These are phyloP conservation scores for Drosophila multiciliata DNA, from an alignment of 2,888 invertebrate species.

Conservation along the genomic window DNA sequence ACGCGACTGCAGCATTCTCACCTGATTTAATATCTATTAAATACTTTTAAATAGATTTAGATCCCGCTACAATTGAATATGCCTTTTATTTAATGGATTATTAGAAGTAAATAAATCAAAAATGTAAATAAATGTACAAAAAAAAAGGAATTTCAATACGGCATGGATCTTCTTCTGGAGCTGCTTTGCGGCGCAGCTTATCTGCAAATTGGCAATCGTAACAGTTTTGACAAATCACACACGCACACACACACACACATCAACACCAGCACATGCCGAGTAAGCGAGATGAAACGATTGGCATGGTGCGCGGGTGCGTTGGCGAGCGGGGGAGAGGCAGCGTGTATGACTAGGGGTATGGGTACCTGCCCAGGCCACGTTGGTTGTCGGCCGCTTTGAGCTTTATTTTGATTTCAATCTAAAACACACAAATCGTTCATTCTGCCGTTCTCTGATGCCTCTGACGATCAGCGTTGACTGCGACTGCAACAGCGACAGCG, in stretches of 20 bases:
- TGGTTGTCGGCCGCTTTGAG: slow-evolving; percentile 69
- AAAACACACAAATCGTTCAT: slow-evolving; percentile 81
- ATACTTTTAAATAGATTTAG: slow-evolving; percentile 14
- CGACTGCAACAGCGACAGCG: slow-evolving; percentile 7
- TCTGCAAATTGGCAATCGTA: slow-evolving; percentile 76
- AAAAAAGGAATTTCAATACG: slow-evolving; percentile 9
- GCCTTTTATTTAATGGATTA: slow-evolving; percentile 1
- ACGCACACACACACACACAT: slow-evolving; percentile 19
- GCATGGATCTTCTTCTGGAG: slow-evolving; percentile 29
- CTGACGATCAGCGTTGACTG: slow-evolving; percentile 41
- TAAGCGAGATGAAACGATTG: slow-evolving; percentile 53
- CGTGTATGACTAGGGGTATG: slow-evolving; percentile 4
- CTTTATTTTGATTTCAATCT: slow-evolving; percentile 81
- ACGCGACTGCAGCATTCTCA: too few species aligned
- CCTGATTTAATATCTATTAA: background rate
- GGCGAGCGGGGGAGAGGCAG: background rate
- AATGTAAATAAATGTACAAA: background rate
- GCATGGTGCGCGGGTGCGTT: background rate
- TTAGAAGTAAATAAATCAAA: slow-evolving; percentile 22
- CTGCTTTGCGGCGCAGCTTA: slow-evolving; percentile 50
- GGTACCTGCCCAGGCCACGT: slow-evolving; percentile 54
- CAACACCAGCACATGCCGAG: slow-evolving; percentile 23
- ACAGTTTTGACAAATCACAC: slow-evolving; percentile 80
- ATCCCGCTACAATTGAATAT: background rate
- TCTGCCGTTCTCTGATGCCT: slow-evolving; percentile 54